These are phyloP conservation scores for Gonioctena quinquepunctata DNA, from an alignment of 1,140 invertebrate genomes.

Conservation along the genomic window DNA sequence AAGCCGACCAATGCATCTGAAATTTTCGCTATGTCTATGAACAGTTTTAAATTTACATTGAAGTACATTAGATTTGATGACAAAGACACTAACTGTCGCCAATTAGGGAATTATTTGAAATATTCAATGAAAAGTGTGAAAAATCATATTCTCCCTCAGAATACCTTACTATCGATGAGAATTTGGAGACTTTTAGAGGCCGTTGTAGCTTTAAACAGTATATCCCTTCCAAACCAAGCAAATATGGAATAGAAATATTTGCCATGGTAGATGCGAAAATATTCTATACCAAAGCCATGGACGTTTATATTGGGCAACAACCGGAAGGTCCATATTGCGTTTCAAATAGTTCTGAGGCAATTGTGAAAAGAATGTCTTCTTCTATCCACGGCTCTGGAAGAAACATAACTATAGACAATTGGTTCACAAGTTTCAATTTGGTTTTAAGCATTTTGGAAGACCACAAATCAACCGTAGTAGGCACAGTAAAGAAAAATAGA, in stretches of 20 bases:
- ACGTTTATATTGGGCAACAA: conserved; percentile 49
- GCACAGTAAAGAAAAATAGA: conserved; percentile 49
- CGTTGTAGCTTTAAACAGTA: conserved; percentile 50
- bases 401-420: conserved; percentile 47
- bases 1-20: too few species aligned
- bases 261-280: neutral
- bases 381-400: conserved; percentile 37
- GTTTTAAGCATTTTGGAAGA: conserved; percentile 31
- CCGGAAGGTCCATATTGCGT: conserved; percentile 32
- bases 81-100: conserved; percentile 49
- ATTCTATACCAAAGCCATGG: conserved; percentile 22
- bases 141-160: conserved; percentile 27
- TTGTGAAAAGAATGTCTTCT: conserved; percentile 31
- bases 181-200: conserved; percentile 46
- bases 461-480: conserved; percentile 45
- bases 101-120: conserved; percentile 46
- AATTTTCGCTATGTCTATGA: too few species aligned
- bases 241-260: conserved; percentile 55
- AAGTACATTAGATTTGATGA: too few species aligned
- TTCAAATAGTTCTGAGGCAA: conserved; percentile 19
- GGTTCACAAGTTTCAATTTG: conserved; percentile 39
- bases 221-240: conserved; percentile 53
- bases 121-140: conserved; percentile 36
- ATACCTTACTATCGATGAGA: conserved; percentile 48
- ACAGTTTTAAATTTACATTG: too few species aligned